Conservation (phyloP, 2,113 vertebrate species). For the Tragelaphus imberbis region DNA sequence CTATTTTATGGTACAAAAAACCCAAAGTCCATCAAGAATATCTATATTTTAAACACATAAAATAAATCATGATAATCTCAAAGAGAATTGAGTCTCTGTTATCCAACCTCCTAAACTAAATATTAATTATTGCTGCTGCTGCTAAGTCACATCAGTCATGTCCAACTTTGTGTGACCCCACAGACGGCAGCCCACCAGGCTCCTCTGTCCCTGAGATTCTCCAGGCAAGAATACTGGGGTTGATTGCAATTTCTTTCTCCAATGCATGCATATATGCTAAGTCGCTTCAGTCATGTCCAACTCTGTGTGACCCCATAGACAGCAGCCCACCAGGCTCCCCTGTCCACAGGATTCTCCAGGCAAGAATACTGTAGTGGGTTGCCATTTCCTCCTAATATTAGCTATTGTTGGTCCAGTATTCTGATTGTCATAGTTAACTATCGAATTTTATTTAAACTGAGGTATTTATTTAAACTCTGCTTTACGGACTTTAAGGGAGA, state of each 20-base stretch:
- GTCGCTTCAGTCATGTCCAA: fast-evolving
- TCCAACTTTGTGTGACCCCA: neutral
- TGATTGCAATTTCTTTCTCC: neutral
- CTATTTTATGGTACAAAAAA: neutral
- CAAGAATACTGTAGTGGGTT: neutral
- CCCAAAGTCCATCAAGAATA: neutral
- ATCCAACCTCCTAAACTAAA: neutral
- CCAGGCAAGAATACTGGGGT: neutral
- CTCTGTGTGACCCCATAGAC: neutral
- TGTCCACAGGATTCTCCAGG: neutral
- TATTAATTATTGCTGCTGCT: neutral
- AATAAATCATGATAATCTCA: neutral
- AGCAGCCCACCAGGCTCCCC: neutral
- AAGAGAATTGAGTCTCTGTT: neutral
- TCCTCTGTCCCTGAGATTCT: neutral
- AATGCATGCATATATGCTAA: neutral
- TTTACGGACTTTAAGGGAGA: neutral
- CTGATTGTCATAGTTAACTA: neutral
- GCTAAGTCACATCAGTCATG: neutral
- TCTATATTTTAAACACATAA: neutral
- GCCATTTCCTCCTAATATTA: neutral
- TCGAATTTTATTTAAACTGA: neutral
- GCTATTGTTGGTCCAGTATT: neutral
- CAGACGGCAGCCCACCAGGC: fast-evolving
- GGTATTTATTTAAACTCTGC: neutral